Conservation (phyloP, 2,888 invertebrate genomes). For the Empis stercorea region DNA sequence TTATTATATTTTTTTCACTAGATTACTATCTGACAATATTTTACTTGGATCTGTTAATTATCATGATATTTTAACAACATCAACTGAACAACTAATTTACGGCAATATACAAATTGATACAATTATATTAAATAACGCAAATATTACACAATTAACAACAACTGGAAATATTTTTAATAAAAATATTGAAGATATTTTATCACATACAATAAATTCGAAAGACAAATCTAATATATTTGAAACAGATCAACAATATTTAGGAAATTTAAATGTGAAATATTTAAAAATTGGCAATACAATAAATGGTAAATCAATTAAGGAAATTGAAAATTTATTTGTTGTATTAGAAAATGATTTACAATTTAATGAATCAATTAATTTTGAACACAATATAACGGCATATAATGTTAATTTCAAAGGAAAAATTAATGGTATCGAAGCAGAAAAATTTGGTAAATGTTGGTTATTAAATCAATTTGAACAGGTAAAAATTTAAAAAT, state of each 20-base stretch:
- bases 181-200: neutral
- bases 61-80: slow-evolving; percentile 7
- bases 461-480: slow-evolving; percentile 31
- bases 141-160: slow-evolving; percentile 2
- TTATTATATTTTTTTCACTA: neutral
- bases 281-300: slow-evolving; percentile 26
- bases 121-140: neutral
- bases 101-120: slow-evolving; percentile 1
- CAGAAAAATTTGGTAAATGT: slow-evolving; percentile 31
- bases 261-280: slow-evolving; percentile 28
- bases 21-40: neutral
- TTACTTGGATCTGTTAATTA: neutral
- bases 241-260: slow-evolving; percentile 7
- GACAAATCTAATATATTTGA: neutral
- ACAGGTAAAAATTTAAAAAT: slow-evolving; percentile 17
- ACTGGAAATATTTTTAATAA: neutral
- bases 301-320: slow-evolving; percentile 19
- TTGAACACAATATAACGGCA: slow-evolving; percentile 25
- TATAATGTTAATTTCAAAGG: slow-evolving; percentile 33
- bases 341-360: slow-evolving; percentile 26
- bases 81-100: slow-evolving; percentile 4
- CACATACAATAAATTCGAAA: neutral
- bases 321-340: slow-evolving; percentile 22
- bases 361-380: slow-evolving; percentile 26
- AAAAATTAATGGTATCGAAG: slow-evolving; percentile 34